Evolutionary conservation across 2,113 vertebrate genomes (phyloP).

Genomic region (Lepidothrix coronata): DNA sequence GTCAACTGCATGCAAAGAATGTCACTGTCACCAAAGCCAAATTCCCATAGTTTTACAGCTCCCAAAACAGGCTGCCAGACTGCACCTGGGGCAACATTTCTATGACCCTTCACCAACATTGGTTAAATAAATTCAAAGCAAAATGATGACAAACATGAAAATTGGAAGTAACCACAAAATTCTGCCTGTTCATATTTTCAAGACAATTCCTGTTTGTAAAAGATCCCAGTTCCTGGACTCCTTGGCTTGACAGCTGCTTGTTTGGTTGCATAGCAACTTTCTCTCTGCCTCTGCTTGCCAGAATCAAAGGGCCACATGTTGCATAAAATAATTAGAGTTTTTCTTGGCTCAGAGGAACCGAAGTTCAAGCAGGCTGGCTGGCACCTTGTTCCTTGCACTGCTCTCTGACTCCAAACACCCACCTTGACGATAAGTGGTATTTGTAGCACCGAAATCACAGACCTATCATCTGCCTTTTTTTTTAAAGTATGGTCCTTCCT

Average conservation of each 20-base stretch:
- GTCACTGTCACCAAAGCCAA: not conserved
- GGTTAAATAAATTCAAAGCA: not conserved
- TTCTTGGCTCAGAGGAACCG: not conserved
- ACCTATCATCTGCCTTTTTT: not conserved
- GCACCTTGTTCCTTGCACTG: not conserved
- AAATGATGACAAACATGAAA: conserved; percentile 10
- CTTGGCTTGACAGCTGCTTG: conserved; percentile 12
- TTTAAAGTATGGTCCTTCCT: not conserved
- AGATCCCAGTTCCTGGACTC: not conserved
- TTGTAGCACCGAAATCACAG: not conserved
- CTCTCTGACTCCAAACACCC: not conserved
- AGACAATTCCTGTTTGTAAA: not conserved
- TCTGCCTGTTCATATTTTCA: not conserved
- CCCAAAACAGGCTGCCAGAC: not conserved
- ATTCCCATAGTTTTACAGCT: not conserved
- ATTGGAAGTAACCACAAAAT: not conserved
- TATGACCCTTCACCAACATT: not conserved
- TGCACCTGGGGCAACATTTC: not conserved
- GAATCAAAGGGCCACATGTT: not conserved
- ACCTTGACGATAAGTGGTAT: not conserved
- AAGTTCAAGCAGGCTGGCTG: not conserved
- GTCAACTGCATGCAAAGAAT: not conserved
- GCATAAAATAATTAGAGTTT: not conserved
- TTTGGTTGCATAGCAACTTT: conserved; percentile 43
- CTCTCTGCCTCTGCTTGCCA: not conserved